Percentiles rank a stretch among this genome's conserved stretches.
These are phyloP conservation scores for Motacilla alba DNA, from an alignment of 2,113 vertebrate species.

Conservation along the genomic window DNA sequence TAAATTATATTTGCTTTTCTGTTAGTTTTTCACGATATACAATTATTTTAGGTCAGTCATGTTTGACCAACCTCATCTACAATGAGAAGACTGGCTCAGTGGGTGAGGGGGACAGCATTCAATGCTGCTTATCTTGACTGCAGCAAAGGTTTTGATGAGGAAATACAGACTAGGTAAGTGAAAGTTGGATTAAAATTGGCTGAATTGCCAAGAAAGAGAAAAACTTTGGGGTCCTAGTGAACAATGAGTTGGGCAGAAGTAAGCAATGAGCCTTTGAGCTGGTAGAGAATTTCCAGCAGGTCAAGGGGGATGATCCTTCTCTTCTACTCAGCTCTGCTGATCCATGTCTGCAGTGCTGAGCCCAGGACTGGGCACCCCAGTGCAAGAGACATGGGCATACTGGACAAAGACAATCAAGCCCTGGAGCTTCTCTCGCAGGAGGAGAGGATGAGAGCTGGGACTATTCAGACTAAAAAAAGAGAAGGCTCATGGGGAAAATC, in stretches of 20 bases:
- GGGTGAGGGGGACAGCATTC: neutral
- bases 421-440: neutral
- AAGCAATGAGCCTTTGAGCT: neutral
- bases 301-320: accelerated
- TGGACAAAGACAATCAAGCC: neutral
- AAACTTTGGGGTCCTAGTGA: neutral
- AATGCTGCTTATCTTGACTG: neutral
- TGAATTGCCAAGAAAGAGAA: neutral
- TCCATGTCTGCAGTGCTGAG: neutral
- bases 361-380: neutral
- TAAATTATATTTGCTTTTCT: neutral
- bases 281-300: neutral
- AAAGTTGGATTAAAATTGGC: neutral
- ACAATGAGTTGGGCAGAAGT: neutral
- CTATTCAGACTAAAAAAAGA: neutral
- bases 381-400: too few relatives aligned
- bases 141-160: neutral
- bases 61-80: neutral
- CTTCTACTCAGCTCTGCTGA: neutral
- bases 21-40: neutral
- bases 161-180: neutral
- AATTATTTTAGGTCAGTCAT: neutral
- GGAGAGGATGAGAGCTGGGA: neutral
- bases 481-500: neutral
- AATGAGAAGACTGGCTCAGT: neutral